Percentiles rank a stretch among this genome's conserved stretches.
These are phyloP conservation scores for Gephyroberyx darwinii DNA, from an alignment of 2,797 vertebrate genomes.

Conservation along the genomic window DNA sequence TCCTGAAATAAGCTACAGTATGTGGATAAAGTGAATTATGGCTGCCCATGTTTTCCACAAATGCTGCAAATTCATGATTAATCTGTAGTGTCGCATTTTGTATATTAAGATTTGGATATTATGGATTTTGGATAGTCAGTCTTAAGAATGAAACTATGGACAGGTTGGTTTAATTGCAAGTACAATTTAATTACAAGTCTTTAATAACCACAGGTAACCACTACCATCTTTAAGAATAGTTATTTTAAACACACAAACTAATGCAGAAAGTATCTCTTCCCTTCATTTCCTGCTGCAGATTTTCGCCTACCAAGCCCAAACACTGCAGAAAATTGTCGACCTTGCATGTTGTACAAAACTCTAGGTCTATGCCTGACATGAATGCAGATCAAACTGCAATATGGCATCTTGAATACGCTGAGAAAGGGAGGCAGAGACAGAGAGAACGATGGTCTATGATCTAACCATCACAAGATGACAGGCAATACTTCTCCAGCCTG, in stretches of 20 bases:
- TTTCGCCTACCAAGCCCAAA: neutral
- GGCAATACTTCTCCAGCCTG: constrained; percentile 1
- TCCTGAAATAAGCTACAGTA: constrained; percentile 24
- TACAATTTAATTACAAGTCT: neutral
- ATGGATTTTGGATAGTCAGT: constrained; percentile 6
- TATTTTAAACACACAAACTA: too few species aligned
- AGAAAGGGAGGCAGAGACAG: neutral
- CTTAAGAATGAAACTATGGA: neutral
- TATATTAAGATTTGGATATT: neutral
- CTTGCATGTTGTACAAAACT: constrained; percentile 3
- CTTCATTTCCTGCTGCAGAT: neutral
- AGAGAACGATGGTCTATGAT: constrained; percentile 14
- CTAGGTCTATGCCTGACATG: constrained; percentile 14
- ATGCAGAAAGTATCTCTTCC: neutral
- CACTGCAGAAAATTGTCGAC: constrained; percentile 11
- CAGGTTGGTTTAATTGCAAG: neutral
- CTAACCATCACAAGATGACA: constrained; percentile 29
- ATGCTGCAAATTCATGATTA: neutral
- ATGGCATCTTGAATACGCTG: constrained; percentile 5
- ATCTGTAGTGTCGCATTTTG: neutral
- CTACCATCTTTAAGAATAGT: neutral
- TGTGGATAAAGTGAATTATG: constrained; percentile 2
- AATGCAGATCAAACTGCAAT: constrained; percentile 37
- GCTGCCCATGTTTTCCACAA: neutral
- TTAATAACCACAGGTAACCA: constrained; percentile 1